Percentiles rank a stretch among this genome's conserved stretches.
Evolutionary conservation across 1,140 invertebrate species (phyloP).

Genomic region (Microplitis mediator): DNA sequence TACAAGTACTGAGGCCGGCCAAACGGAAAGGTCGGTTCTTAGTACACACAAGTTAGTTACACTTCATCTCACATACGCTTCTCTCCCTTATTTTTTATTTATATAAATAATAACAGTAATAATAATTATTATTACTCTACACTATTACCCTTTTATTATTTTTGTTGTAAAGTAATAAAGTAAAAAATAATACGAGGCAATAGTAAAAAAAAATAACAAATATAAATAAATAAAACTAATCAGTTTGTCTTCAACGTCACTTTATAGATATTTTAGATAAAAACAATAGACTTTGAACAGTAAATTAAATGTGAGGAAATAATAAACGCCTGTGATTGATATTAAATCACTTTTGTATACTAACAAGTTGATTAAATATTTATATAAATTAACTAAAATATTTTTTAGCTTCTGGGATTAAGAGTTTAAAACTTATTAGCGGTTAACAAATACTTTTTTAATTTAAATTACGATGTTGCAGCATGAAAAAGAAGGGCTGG

Average conservation of each 20-base stretch:
- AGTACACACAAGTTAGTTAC: constrained; percentile 64
- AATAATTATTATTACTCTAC: constrained; percentile 36
- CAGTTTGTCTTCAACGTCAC: background rate
- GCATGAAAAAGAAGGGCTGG: constrained; percentile 52
- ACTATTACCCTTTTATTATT: too few species aligned
- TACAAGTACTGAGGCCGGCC: constrained; percentile 87
- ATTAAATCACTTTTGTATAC: background rate
- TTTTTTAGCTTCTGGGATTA: background rate
- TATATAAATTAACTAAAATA: background rate
- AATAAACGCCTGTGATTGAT: constrained; percentile 6
- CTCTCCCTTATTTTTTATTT: constrained; percentile 35
- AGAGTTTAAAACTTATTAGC: background rate
- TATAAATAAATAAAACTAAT: background rate
- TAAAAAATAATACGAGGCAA: too few species aligned
- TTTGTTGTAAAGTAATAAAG: too few species aligned
- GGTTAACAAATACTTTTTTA: constrained; percentile 6
- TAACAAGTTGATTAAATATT: constrained; percentile 1
- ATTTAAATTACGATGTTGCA: constrained; percentile 50
- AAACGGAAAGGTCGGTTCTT: constrained; percentile 76
- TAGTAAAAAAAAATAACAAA: background rate
- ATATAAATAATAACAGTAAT: constrained; percentile 2
- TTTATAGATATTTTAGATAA: background rate
- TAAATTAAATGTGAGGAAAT: background rate
- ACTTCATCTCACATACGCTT: constrained; percentile 62
- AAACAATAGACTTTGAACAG: too few species aligned